Evolutionary conservation across 2,888 invertebrate species (phyloP).

Genomic region (Tillus elongatus): DNA sequence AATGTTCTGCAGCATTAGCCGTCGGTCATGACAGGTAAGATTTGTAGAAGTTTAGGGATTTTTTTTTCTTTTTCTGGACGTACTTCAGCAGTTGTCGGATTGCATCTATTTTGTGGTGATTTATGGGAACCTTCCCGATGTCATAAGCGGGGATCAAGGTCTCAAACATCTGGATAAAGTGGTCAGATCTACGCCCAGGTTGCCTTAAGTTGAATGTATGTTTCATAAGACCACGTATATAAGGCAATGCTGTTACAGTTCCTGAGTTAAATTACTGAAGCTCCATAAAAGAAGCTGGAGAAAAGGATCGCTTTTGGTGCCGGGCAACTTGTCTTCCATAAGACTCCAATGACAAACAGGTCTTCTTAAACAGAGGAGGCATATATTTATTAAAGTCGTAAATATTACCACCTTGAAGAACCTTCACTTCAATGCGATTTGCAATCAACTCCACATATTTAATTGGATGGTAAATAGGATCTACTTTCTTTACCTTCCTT

Average conservation of each 20-base stretch:
- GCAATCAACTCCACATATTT: slow-evolving; percentile 1
- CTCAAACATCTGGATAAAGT: neutral
- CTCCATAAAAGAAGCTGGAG: slow-evolving; percentile 2
- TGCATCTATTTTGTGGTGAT: neutral
- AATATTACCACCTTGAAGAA: neutral
- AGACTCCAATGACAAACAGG: neutral
- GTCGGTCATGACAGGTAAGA: neutral
- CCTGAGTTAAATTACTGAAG: neutral
- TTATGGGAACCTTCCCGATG: neutral
- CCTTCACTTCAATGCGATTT: neutral
- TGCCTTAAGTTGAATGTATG: slow-evolving; percentile 1
- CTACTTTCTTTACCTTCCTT: neutral
- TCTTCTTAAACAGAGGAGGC: slow-evolving; percentile 3
- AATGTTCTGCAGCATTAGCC: no score
- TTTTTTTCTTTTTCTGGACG: neutral
- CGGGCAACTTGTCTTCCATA: neutral
- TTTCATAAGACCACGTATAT: neutral
- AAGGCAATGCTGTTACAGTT: neutral
- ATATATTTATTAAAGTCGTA: neutral
- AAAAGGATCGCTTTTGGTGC: neutral
- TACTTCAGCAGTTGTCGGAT: neutral
- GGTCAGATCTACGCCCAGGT: neutral
- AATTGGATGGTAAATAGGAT: neutral
- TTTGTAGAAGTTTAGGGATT: neutral
- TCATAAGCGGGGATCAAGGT: neutral